Evolutionary conservation across 1,140 invertebrate species (phyloP).

Genomic region (Ylistrum balloti): DNA sequence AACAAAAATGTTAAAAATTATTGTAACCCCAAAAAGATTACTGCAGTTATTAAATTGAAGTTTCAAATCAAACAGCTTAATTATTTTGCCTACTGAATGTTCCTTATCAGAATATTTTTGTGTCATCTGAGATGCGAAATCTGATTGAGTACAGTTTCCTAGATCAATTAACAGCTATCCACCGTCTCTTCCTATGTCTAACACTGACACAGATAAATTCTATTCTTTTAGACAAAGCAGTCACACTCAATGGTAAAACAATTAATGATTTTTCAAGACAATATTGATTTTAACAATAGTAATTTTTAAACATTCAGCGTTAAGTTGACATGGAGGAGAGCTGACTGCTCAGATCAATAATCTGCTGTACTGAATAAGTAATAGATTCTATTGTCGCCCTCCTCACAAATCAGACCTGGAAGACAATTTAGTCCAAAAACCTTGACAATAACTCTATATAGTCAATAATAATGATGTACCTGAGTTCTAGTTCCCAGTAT

Average conservation of each 20-base stretch:
- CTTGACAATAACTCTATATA: too few relatives aligned
- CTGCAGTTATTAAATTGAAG: too few relatives aligned
- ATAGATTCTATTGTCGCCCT: background rate
- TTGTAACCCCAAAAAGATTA: too few relatives aligned
- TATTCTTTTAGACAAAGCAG: background rate
- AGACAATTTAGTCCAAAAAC: conserved; percentile 16
- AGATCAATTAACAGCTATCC: background rate
- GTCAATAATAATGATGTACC: too few relatives aligned
- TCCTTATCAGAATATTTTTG: background rate
- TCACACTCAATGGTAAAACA: background rate
- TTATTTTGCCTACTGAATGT: too few relatives aligned
- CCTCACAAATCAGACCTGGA: background rate
- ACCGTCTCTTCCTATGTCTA: background rate
- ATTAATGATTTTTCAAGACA: background rate
- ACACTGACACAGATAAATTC: background rate
- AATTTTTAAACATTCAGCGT: background rate
- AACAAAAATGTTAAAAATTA: too few relatives aligned
- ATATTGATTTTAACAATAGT: conserved; percentile 25
- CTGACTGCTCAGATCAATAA: background rate
- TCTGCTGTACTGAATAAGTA: background rate
- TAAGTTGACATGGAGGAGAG: background rate
- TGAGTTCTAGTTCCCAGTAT: too few relatives aligned
- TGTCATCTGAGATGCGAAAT: background rate
- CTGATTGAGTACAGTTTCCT: background rate
- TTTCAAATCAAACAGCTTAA: too few relatives aligned